phyloP scores from a whole-genome alignment of 2,113 vertebrate genomes.

The Solea solea region DNA sequence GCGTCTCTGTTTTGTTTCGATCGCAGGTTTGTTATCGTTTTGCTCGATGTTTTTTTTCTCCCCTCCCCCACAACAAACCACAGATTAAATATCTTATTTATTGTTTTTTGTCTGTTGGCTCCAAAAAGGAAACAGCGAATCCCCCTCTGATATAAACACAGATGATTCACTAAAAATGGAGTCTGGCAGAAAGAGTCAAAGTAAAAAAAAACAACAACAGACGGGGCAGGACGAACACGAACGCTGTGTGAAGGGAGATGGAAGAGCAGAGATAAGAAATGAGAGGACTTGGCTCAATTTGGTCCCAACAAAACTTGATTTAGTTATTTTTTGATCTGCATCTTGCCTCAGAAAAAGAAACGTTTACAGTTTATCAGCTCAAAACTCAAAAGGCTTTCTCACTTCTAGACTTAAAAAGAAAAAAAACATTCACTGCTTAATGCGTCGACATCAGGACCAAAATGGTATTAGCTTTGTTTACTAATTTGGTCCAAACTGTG shows the following conservation, averaged over 20 bases:
- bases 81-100: conserved; percentile 30
- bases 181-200: conserved; percentile 17
- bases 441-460: fast-evolving
- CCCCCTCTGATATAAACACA: conserved; percentile 16
- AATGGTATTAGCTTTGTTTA: too few relatives aligned
- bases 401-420: too few relatives aligned
- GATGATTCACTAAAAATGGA: conserved; percentile 42
- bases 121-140: background rate
- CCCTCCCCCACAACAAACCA: background rate
- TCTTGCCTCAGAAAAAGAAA: background rate
- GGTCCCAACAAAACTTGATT: background rate
- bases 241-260: background rate
- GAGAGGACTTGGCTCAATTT: background rate
- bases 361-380: background rate
- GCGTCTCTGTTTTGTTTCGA: too few relatives aligned
- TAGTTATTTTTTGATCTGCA: conserved; percentile 7
- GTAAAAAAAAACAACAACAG: conserved; percentile 25
- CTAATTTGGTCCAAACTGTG: too few relatives aligned
- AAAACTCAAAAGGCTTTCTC: too few relatives aligned
- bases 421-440: background rate
- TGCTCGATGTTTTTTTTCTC: too few relatives aligned
- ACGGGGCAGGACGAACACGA: background rate
- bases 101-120: conserved; percentile 4
- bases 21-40: too few relatives aligned
- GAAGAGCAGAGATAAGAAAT: background rate